Base-by-base conservation (phyloP, 2,888 invertebrate species). In the Caenorhabditis sp. region DNA sequence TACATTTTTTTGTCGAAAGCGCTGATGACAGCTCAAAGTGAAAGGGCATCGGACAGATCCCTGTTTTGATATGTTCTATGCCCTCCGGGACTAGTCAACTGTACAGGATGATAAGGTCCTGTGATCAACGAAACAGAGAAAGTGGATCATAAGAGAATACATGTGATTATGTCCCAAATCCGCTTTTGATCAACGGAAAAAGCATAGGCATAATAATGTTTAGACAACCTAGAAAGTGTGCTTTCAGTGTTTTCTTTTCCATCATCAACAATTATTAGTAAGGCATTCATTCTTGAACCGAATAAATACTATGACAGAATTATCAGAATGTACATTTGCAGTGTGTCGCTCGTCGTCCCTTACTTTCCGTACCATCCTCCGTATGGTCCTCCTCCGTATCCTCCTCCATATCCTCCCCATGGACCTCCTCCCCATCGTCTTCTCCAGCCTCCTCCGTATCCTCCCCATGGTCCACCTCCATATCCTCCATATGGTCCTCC, bases 311-410 rank as follows among this genome's bases (percentile, higher is more conserved):
- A 74, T 58, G 62, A 58, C 62, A 62, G 47, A 47, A 72, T 32
- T 35, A 60, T 60, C 22, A 37, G 37, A 71, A 72, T 72, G 72
- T 64, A 72, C 72, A 72, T 28, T 61, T 5, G 40, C 32, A 24
- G 24, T 11, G 58, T 24, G 4, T 58, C 55, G 8, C 50, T 15
- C 15, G 55, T 51, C 40, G 50, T 51, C 37, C 51, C 22, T 68
- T 61, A 76, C 78, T 78, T 78, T 67, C 76, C 76, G 61, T 76
- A 76, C 53, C 58, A 76, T 76, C 76, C 76, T 51, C 76, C 76
- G 44, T 61, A 76, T 60, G 76, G 76, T 53, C 76, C 40, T 53
- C 76, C 40, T 40, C 40, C 40, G 40, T 40, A 40, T 11, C 40
- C 76, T 20, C 70, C 70, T 26, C 67, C 74, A 18, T 74, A 74